Evolutionary conservation across 2,113 vertebrate genomes (phyloP).

Genomic region (Amphiprion ocellaris): DNA sequence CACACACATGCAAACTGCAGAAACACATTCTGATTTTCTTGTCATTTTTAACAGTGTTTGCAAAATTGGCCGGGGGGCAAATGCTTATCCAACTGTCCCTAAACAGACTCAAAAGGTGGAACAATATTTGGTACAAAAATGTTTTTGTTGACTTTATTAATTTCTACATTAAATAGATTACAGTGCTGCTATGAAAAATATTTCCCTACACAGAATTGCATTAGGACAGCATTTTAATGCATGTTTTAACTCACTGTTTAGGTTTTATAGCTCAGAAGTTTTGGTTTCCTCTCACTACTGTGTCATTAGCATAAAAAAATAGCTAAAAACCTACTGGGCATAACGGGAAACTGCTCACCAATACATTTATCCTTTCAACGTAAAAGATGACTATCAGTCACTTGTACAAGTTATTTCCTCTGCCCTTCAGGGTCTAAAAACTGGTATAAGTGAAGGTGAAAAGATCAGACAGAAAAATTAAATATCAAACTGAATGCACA

Average conservation of each 20-base stretch:
- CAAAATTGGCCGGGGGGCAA: background rate
- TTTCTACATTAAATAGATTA: background rate
- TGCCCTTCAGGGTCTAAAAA: too few species aligned
- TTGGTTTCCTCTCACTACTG: background rate
- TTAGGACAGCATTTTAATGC: background rate
- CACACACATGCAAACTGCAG: background rate
- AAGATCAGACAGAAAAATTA: background rate
- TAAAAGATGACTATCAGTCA: too few species aligned
- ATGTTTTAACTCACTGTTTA: background rate
- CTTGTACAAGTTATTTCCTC: too few species aligned
- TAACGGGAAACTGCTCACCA: too few species aligned
- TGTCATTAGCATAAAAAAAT: too few species aligned
- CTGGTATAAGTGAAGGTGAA: background rate
- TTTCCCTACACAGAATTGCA: background rate
- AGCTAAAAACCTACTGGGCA: background rate
- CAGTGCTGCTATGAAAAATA: background rate
- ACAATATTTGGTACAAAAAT: background rate
- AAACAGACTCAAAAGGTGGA: background rate
- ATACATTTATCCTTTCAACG: too few species aligned
- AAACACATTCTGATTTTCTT: background rate
- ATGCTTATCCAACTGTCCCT: background rate
- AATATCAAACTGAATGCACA: slow-evolving; percentile 5
- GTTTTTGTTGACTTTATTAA: background rate
- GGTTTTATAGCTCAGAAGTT: background rate
- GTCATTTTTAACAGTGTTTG: background rate